These are phyloP conservation scores for Bucco capensis DNA, from an alignment of 2,113 vertebrate genomes.

Conservation along the genomic window DNA sequence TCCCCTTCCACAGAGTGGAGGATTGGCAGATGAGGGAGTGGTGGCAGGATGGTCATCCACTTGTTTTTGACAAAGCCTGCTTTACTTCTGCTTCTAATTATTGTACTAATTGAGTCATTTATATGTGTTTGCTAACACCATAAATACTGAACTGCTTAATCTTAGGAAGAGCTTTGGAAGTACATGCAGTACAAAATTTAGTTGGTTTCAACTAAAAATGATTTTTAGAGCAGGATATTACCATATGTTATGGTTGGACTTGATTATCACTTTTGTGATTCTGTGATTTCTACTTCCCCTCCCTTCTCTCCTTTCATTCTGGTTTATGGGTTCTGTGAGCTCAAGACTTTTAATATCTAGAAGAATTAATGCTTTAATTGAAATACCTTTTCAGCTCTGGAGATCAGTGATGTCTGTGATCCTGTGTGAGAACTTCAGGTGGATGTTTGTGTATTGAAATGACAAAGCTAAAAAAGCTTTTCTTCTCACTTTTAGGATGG, in stretches of 20 bases:
- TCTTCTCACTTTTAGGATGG: background rate
- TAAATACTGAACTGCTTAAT: background rate
- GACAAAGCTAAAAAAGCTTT: background rate
- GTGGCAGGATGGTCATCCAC: background rate
- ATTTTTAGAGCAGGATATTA: background rate
- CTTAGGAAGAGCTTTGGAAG: background rate
- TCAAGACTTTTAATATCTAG: background rate
- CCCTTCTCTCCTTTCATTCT: background rate
- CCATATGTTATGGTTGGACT: background rate
- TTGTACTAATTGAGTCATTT: background rate
- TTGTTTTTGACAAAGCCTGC: background rate
- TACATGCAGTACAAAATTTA: background rate
- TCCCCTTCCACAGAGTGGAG: background rate
- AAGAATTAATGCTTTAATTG: background rate
- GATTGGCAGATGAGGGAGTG: background rate
- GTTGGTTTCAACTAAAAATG: background rate
- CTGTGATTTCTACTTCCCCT: background rate
- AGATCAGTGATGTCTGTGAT: background rate
- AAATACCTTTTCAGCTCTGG: background rate
- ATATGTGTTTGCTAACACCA: background rate
- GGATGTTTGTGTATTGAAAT: background rate
- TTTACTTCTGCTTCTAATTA: background rate
- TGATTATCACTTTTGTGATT: no score
- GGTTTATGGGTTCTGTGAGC: background rate
- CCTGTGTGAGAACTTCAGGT: background rate